Evolutionary conservation across 1,140 invertebrate genomes (phyloP).

Genomic region (Bombyx mori): ASM3026992v2 NC_085117.1:15070001-15070500

Average conservation of each 20-base stretch:
- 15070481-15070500: too few species aligned
- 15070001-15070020: too few species aligned
- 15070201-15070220: conserved; percentile 30
- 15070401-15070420: too few species aligned
- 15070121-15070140: conserved; percentile 4
- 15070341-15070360: conserved; percentile 2
- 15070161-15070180: conserved; percentile 12
- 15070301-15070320: conserved; percentile 1
- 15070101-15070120: background rate
- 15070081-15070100: background rate
- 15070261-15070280: conserved; percentile 3
- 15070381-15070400: conserved; percentile 2
- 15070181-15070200: conserved; percentile 22
- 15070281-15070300: conserved; percentile 4
- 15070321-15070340: conserved; percentile 2
- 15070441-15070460: too few species aligned
- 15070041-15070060: too few species aligned
- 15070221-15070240: conserved; percentile 40
- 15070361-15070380: conserved; percentile 1
- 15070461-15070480: too few species aligned
- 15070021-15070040: too few species aligned
- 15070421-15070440: too few species aligned
- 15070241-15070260: conserved; percentile 24
- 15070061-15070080: too few species aligned
- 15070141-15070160: background rate